phyloP scores from a whole-genome alignment of 2,888 invertebrate species.

The Acheta domesticus region DNA sequence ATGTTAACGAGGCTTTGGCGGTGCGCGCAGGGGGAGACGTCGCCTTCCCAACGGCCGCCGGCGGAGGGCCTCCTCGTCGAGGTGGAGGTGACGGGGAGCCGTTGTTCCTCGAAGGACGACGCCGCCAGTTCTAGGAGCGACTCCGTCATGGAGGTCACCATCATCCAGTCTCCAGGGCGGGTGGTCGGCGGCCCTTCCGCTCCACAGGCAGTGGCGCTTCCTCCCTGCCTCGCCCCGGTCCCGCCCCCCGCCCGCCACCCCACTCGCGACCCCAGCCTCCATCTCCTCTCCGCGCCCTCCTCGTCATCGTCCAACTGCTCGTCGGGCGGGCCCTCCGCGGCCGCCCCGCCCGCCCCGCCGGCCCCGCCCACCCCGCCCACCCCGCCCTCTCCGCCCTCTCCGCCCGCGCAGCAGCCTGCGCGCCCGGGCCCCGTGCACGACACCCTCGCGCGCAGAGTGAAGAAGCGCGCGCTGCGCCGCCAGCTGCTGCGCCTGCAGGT shows the following conservation, averaged over 20 bases:
- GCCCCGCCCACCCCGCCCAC: not conserved
- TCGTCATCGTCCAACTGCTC: not conserved
- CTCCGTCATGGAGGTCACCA: not conserved
- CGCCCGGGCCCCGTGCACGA: not conserved
- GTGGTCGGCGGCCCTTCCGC: not conserved
- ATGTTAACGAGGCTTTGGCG: too few species aligned
- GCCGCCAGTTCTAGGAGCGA: not conserved
- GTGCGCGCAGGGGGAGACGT: too few species aligned
- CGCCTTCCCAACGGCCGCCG: too few species aligned
- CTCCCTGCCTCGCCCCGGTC: not conserved
- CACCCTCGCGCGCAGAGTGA: not conserved
- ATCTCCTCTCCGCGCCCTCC: not conserved
- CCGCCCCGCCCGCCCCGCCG: not conserved
- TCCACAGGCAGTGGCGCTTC: not conserved
- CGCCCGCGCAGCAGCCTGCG: not conserved
- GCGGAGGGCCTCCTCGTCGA: not conserved
- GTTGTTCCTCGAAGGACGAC: not conserved
- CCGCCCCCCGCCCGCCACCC: not conserved
- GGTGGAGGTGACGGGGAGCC: slow-evolving; percentile 6
- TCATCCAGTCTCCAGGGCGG: not conserved
- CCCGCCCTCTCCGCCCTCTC: not conserved
- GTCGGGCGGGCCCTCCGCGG: not conserved
- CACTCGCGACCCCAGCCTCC: not conserved
- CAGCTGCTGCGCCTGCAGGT: not conserved
- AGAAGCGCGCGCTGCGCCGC: not conserved